Evolutionary conservation across 2,888 invertebrate genomes (phyloP).

Genomic region (Linnaemya tessellans): DNA sequence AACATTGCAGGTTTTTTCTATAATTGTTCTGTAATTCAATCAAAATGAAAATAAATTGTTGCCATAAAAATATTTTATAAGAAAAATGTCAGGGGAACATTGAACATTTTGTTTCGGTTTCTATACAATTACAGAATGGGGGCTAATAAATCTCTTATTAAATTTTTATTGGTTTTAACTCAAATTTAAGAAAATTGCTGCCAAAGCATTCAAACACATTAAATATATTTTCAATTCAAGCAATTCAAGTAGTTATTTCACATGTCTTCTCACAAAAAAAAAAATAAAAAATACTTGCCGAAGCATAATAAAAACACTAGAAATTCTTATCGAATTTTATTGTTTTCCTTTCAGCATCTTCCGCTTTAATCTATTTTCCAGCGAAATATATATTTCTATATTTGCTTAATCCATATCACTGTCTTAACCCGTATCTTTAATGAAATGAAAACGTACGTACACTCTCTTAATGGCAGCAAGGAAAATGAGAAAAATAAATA

Average conservation of each 20-base stretch:
- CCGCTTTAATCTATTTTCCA: not conserved
- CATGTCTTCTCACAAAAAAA: not conserved
- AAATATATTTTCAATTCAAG: not conserved
- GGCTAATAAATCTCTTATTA: too few relatives aligned
- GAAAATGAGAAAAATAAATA: not conserved
- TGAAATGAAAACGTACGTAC: constrained; percentile 49
- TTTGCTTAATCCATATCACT: constrained; percentile 51
- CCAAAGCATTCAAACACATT: not conserved
- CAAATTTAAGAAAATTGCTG: too few relatives aligned
- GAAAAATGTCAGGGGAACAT: too few relatives aligned
- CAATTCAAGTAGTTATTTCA: not conserved
- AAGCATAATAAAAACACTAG: not conserved
- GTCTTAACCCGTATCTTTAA: constrained; percentile 63
- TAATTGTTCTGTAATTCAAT: too few relatives aligned
- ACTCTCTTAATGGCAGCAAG: constrained; percentile 10
- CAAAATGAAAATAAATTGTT: too few relatives aligned
- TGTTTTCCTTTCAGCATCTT: not conserved
- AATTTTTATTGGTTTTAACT: too few relatives aligned
- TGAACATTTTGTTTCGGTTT: too few relatives aligned
- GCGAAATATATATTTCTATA: constrained; percentile 5
- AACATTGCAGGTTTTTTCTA: too few relatives aligned
- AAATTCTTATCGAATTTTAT: not conserved
- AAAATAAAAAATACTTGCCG: too few relatives aligned
- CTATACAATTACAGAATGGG: too few relatives aligned
- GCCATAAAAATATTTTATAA: too few relatives aligned